These are phyloP conservation scores for Spilosoma lubricipeda DNA, from an alignment of 2,888 invertebrate species.

Conservation along the genomic window DNA sequence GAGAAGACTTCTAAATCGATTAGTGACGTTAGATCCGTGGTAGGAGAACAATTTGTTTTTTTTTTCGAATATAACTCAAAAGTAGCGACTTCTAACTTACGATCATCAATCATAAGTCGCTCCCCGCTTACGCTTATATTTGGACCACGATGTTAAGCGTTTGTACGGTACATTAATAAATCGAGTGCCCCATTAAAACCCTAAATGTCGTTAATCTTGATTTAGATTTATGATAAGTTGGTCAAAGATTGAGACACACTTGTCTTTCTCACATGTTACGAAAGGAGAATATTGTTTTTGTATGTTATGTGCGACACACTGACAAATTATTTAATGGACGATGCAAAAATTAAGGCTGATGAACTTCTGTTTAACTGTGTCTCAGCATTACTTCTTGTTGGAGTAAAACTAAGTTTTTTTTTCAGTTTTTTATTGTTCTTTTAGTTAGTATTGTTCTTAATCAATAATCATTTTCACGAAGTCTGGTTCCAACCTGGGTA, in stretches of 20 bases:
- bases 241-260: conserved; percentile 75
- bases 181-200: conserved; percentile 78
- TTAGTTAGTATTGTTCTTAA: no score
- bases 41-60: no score
- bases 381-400: background rate
- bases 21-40: no score
- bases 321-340: conserved; percentile 3
- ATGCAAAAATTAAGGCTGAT: conserved; percentile 8
- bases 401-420: background rate
- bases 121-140: conserved; percentile 1
- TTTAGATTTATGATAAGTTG: conserved; percentile 83
- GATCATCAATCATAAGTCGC: background rate
- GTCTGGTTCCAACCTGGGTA: no score
- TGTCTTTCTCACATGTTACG: conserved; percentile 54
- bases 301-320: conserved; percentile 14
- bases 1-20: no score
- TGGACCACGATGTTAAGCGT: conserved; percentile 17
- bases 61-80: no score
- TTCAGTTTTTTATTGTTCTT: no score
- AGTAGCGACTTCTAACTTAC: background rate
- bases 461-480: no score
- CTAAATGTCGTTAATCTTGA: conserved; percentile 83
- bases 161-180: conserved; percentile 77
- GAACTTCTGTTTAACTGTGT: background rate
- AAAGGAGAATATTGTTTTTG: conserved; percentile 53